Evolutionary conservation across 2,113 vertebrate species (phyloP), one percentile per base, ranked within the genome.

Genomic region (Hemichromis elongatus): DNA sequence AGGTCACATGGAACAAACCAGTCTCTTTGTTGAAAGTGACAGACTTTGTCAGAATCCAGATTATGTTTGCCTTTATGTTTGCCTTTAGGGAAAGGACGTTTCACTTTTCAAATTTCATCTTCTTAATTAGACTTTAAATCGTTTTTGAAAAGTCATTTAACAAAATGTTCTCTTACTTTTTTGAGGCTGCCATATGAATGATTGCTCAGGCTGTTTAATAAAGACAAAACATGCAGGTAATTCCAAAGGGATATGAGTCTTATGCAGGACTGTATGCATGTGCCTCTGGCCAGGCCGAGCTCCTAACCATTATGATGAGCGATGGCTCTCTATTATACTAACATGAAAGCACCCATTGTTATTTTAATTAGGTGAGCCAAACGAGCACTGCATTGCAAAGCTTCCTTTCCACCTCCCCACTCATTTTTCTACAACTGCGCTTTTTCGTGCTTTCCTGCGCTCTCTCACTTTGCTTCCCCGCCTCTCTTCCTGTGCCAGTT

Each of bases 281-380:
- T 70, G 77, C 37, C 37, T 16, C 9, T 16, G 33, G 63, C 56
- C 78, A 30, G 47, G 81, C 56, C 61, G 1, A 26, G 56, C 68
- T 33, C 83, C 81, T 79, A 70, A 81, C 89, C 88, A 89, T 95
- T 93, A 94, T 84, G 89, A 86, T 94, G 93, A 93, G 59, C 77
- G 84, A 94, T 91, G 88, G 88, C 24, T 66, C 75, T 86, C 61
- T 86, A 92, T 96, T 95, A 90, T 95, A 87, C 86, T 35, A 79
- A 86, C 78, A 82, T 94, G 90, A 94, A 95, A 94, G 90, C 88
- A 53, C 30, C 63, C 82, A 83, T 90, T 91, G 93, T 95, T 93
- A 95, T 95, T 95, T 82, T 94, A 95, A 96, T 95, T 90, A 94
- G 87, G 79, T 75, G 52, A 90, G 89, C 86, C 88, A 93, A 94